Base-by-base conservation (phyloP, 2,113 vertebrate genomes). In the Malurus melanocephalus region DNA sequence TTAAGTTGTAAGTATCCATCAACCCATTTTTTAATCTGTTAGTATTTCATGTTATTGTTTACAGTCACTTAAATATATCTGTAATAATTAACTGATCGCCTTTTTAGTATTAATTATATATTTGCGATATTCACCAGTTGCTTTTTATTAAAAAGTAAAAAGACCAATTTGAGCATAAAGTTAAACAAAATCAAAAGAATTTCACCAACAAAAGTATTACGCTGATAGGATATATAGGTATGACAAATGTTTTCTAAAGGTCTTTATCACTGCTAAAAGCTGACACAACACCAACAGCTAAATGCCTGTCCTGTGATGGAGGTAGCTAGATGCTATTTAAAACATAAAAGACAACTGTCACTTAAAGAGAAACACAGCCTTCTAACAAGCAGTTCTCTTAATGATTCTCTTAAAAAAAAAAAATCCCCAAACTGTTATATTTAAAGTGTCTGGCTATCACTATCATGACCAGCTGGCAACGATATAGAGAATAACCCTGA, bases 171-270 rank as follows among this genome's bases (percentile, higher is more conserved):
- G 33, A 69, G 26, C 32, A 51, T 23, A 30, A 85, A 33, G 15
- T 30, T 71, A 49, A 43, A 10, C 8, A 27, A 80, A 80, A 73
- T 53, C 2, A 32, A 55, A 80, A 57, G 59, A 55, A 35, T 4
- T n/a, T 45, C 48, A 76, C 16, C 7, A 10, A 7, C 1, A n/a
- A 40, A 87, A 90, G 48, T 32, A 60, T 4, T 45, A 13, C 1
- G 1, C 13, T 76, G 22, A 61, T 18, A 72, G 38, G 6, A 65
- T 28, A 65, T 11, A 61, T 0, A 0, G 40, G 10, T 38, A 83
- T 5, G 27, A 65, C 22, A 53, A 85, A 45, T 0, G n/a, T 51
- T 53, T 79, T 73, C 46, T 65, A 71, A 75, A 81, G 33, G 24
- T 81, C 59, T 46, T 79, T 20, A 57, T 26, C 67, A 32, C 57